Evolutionary conservation across 2,797 vertebrate species (phyloP).

Genomic region (Pelodytes ibericus): DNA sequence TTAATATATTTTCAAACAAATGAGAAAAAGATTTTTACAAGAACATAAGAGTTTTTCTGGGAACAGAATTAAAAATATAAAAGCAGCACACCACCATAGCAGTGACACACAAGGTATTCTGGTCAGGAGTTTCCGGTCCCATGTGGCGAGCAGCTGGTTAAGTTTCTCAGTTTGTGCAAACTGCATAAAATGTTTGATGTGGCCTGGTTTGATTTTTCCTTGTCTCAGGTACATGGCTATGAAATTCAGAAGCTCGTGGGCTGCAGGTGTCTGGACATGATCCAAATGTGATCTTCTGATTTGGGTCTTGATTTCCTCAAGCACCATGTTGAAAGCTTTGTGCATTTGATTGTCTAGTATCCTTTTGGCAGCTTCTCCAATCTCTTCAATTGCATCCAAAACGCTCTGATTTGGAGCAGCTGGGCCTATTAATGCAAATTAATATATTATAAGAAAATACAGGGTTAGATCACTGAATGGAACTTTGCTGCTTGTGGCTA

Average conservation of each 20-base stretch:
- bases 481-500: too few relatives aligned
- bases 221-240: background rate
- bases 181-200: slow-evolving; percentile 27
- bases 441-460: too few relatives aligned
- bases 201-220: background rate
- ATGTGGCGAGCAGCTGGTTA: slow-evolving; percentile 9
- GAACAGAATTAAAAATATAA: background rate
- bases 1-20: too few relatives aligned
- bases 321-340: background rate
- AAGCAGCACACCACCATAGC: background rate
- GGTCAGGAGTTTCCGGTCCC: slow-evolving; percentile 21
- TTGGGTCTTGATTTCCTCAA: background rate
- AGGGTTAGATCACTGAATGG: too few relatives aligned
- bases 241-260: background rate
- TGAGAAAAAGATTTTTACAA: too few relatives aligned
- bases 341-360: slow-evolving; percentile 17
- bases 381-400: slow-evolving; percentile 3
- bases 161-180: slow-evolving; percentile 20
- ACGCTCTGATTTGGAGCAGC: background rate
- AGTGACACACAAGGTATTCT: background rate
- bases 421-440: background rate
- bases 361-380: slow-evolving; percentile 17
- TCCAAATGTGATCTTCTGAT: background rate
- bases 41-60: too few relatives aligned
- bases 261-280: slow-evolving; percentile 8